These are phyloP conservation scores for Trachymyrmex septentrionalis DNA, from an alignment of 1,140 invertebrate species.

Conservation along the genomic window DNA sequence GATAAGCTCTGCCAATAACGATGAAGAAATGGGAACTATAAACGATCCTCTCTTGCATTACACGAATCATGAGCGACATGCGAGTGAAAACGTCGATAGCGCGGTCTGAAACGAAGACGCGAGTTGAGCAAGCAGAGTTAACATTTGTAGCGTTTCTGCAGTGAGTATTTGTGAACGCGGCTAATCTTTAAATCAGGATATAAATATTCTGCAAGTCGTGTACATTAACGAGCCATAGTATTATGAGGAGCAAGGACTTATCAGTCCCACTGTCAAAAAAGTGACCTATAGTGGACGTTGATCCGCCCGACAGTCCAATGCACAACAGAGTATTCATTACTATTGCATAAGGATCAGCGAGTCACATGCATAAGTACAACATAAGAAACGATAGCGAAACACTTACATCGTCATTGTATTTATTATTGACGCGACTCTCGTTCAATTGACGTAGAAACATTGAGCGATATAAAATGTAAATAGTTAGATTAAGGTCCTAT, in stretches of 20 bases:
- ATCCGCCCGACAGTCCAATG: not conserved
- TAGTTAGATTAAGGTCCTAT: conserved; percentile 66
- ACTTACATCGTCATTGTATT: conserved; percentile 59
- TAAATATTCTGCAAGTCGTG: conserved; percentile 34
- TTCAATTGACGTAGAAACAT: conserved; percentile 5
- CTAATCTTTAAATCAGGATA: conserved; percentile 28
- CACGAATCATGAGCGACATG: conserved; percentile 84
- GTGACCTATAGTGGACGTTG: conserved; percentile 29
- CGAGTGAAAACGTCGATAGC: conserved; percentile 67
- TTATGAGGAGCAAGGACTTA: conserved; percentile 19
- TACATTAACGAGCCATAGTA: conserved; percentile 24
- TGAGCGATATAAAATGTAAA: conserved; percentile 70
- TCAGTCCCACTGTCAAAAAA: conserved; percentile 19
- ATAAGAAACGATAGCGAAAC: conserved; percentile 45
- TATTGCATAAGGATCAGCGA: conserved; percentile 24
- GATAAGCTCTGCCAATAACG: conserved; percentile 78
- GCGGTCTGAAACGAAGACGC: conserved; percentile 67
- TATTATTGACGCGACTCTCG: conserved; percentile 37
- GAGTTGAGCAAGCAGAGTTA: not conserved
- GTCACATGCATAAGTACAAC: conserved; percentile 52
- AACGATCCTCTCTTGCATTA: conserved; percentile 82
- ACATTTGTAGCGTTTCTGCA: not conserved
- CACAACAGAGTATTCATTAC: conserved; percentile 1
- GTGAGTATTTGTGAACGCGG: conserved; percentile 31
- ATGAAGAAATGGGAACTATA: conserved; percentile 80